Base-by-base conservation (phyloP, 2,888 invertebrate species). In the Leptopterna dolabrata region DNA sequence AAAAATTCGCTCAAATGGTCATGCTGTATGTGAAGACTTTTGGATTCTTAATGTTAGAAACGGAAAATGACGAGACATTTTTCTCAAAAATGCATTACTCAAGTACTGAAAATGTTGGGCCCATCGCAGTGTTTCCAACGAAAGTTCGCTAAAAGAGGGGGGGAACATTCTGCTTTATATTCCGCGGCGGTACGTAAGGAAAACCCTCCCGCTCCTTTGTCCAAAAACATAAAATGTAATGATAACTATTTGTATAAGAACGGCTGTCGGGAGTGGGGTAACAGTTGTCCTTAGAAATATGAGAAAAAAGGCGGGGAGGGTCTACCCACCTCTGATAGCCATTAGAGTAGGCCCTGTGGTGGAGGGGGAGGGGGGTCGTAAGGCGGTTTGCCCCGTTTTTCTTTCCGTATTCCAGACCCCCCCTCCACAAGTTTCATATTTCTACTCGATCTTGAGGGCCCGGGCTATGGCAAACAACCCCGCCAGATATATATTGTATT, bases 391-490 rank as follows among this genome's bases (percentile, higher is more conserved):
- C 71, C n/a, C 63, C 27, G 63, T 27, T 71, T 63, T 36, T 85
- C 85, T 85, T 73, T 85, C 76, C 27, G 85, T 85, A 85, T 85
- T 85, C 85, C 73, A 47, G 45, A 63, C 63, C 47, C 85, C 85
- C n/a, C n/a, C n/a, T n/a, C n/a, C n/a, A n/a, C 85, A 85, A 85
- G 85, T 85, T 85, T 85, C 85, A 85, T 85, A 85, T 86, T 51
- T 83, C 78, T 47, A 86, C 76, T 86, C 78, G 86, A 86, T 86
- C 86, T 78, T 86, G 86, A 78, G 55, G 36, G 41, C n/a, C n/a
- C 51, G 27, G 86, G 86, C 78, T 78, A 85, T 85, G 29, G 78
- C 78, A 45, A 86, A 86, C 86, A 86, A 86, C 86, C 86, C 86
- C 51, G 76, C 19, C 73, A 86, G 76, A 86, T 76, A 86, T 86